Evolutionary conservation across 2,113 vertebrate species (phyloP).

Genomic region (Solea solea): DNA sequence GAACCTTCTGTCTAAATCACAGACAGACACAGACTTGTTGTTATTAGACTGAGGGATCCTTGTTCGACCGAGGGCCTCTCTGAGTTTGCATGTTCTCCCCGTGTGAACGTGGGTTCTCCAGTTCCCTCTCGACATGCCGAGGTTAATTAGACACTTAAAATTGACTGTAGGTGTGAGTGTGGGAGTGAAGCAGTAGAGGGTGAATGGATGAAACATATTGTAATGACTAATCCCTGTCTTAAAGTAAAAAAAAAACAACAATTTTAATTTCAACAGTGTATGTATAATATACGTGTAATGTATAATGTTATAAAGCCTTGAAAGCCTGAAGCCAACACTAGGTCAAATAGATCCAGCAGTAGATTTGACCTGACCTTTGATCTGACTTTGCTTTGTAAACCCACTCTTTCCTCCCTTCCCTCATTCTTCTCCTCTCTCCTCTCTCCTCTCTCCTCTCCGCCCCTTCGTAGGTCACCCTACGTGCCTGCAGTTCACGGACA

Average conservation of each 20-base stretch:
- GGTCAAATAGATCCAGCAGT: background rate
- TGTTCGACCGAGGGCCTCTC: no score
- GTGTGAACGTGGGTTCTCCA: no score
- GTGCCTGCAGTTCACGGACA: conserved; percentile 97
- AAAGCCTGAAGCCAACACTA: background rate
- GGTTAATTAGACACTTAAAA: no score
- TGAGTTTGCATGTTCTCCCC: no score
- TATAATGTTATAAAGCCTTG: background rate
- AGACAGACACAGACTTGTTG: background rate
- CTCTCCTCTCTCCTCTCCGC: background rate
- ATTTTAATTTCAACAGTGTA: no score
- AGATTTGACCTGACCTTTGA: background rate
- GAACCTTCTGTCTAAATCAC: background rate
- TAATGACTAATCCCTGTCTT: no score
- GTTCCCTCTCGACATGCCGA: no score
- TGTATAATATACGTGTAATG: no score
- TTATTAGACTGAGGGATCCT: background rate
- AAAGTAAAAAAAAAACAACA: no score
- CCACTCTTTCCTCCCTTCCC: background rate
- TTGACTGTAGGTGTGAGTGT: no score
- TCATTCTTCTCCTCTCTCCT: background rate
- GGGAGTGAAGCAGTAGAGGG: no score
- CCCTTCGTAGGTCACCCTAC: conserved; percentile 90
- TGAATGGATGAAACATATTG: no score
- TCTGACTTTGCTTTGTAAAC: background rate